A percentile compares a stretch with the other conserved stretches of the same genome.
Conservation (phyloP, 2,888 invertebrate genomes). For the Tetrapedia diversipes region DNA sequence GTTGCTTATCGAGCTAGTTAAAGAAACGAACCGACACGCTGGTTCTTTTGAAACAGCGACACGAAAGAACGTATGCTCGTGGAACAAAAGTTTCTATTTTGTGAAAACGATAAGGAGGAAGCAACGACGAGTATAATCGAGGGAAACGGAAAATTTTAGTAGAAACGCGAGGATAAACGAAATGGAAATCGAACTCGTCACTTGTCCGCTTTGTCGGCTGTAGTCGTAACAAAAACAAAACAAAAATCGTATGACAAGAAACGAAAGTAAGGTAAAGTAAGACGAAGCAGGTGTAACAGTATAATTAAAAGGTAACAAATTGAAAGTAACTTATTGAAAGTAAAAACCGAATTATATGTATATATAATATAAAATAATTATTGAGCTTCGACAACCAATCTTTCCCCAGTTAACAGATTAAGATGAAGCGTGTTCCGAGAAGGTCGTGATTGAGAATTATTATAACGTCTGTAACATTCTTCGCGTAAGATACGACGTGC, state of each 20-base stretch:
- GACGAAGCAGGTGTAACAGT: no score
- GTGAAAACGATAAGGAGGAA: no score
- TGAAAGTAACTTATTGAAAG: not conserved
- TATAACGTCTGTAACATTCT: not conserved
- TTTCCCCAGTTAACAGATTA: constrained; percentile 15
- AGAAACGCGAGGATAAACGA: no score
- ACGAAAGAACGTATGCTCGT: no score
- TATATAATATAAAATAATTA: no score
- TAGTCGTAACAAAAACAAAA: no score
- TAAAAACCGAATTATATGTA: not conserved
- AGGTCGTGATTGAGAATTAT: not conserved
- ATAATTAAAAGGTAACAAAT: no score
- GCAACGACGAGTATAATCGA: no score
- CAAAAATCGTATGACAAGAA: not conserved
- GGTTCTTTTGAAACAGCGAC: no score
- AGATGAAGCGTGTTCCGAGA: not conserved
- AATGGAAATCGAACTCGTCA: no score
- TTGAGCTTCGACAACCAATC: not conserved
- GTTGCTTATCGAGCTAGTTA: not conserved
- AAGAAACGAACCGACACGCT: not conserved
- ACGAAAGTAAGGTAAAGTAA: not conserved
- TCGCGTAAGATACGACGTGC: not conserved
- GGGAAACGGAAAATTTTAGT: no score
- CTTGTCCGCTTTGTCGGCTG: no score
- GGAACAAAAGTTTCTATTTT: not conserved